Percentiles rank a stretch among this genome's conserved stretches.
These are phyloP conservation scores for Pentalonia nigronervosa DNA, from an alignment of 1,140 invertebrate species.

Conservation along the genomic window DNA sequence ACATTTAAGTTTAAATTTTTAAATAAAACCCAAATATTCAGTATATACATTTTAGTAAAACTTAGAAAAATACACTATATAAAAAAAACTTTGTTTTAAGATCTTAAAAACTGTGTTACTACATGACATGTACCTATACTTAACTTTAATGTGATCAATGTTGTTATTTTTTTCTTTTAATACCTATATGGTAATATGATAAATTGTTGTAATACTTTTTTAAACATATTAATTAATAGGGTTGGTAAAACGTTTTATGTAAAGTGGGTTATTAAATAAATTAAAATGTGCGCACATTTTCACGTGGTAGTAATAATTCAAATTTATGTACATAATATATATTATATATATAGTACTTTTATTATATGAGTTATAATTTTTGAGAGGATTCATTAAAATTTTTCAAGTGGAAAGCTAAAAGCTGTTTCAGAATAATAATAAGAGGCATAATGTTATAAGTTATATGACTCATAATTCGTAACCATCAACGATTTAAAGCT, in stretches of 20 bases:
- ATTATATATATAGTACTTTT: background rate
- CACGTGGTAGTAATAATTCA: background rate
- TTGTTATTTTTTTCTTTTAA: background rate
- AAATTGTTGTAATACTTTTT: too few species aligned
- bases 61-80: background rate
- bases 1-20: background rate
- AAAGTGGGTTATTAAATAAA: background rate
- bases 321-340: background rate
- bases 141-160: background rate
- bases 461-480: background rate
- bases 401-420: background rate
- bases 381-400: background rate
- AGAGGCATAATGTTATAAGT: background rate
- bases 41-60: background rate
- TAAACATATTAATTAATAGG: background rate
- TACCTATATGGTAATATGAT: background rate
- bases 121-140: background rate
- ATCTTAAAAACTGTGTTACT: background rate
- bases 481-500: background rate
- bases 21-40: background rate
- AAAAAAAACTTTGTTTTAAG: background rate
- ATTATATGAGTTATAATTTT: background rate
- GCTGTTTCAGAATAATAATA: background rate
- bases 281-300: background rate
- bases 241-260: background rate